These are phyloP conservation scores for Apamea crenata DNA, from an alignment of 2,888 invertebrate species.

Conservation along the genomic window DNA sequence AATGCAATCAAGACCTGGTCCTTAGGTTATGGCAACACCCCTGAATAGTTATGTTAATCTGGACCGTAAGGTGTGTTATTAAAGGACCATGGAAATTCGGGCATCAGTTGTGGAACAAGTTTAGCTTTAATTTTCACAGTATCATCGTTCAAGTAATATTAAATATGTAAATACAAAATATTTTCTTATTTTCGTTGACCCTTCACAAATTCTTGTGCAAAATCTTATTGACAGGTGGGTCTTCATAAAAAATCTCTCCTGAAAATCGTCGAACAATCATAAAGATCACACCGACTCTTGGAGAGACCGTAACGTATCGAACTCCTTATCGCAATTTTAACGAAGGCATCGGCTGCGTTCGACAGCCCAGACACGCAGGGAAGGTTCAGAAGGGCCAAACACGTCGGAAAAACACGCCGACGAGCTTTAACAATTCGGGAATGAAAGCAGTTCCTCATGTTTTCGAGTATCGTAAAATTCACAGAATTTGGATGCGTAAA, in stretches of 20 bases:
- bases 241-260: slow-evolving; percentile 29
- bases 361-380: slow-evolving; percentile 73
- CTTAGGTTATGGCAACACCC: slow-evolving; percentile 17
- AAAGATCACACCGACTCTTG: slow-evolving; percentile 70
- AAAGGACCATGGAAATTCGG: slow-evolving; percentile 4
- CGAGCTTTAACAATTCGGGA: not conserved
- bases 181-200: slow-evolving; percentile 18
- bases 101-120: not conserved
- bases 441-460: not conserved
- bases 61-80: not conserved
- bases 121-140: not conserved
- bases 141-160: not conserved
- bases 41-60: slow-evolving; percentile 25
- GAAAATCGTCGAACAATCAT: slow-evolving; percentile 64
- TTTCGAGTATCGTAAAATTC: too few species aligned
- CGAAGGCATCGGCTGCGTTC: slow-evolving; percentile 86
- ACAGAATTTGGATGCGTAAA: not conserved
- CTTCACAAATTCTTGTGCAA: slow-evolving; percentile 7
- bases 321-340: slow-evolving; percentile 79
- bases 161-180: not conserved
- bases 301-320: slow-evolving; percentile 66
- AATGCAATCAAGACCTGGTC: slow-evolving; percentile 50
- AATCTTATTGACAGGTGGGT: slow-evolving; percentile 36
- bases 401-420: not conserved
- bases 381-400: slow-evolving; percentile 41